Evolutionary conservation across 2,888 invertebrate genomes (phyloP), one percentile per base, ranked within the genome.

Genomic region (Psococerastis gibbosa): DNA sequence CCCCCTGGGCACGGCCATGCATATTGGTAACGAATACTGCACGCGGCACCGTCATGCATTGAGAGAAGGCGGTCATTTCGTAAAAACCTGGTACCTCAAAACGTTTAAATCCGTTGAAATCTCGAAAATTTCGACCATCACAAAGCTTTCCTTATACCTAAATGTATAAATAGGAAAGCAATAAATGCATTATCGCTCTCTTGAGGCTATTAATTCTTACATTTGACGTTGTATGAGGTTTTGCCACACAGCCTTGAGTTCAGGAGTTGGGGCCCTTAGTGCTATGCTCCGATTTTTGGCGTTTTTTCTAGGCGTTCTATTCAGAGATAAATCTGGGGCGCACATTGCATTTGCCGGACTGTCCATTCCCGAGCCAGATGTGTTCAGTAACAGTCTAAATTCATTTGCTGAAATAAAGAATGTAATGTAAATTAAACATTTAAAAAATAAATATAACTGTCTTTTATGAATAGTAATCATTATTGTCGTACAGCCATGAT

Each of bases 231-330:
- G 83, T 18, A 88, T 68, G 45, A 87, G 67, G 61, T 84, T 87
- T 63, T 87, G 85, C 87, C 87, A 88, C 6, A 87, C 84, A 31
- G 87, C 85, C 58, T 88, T 88, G 32, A 85, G 62, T 58, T 87
- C 87, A 46, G 78, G 69, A 1, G 79, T 83, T 1, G 87, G 85
- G 2, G 87, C 84, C 42, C 85, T 66, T 11, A 88, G 61, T 2
- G 80, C 72, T 11, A 87, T 63, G 16, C 80, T 76, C 52, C 78
- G 69, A 52, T 76, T 70, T 43, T 76, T 66, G 0, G 75, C 69
- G 43, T 64, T 66, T 35, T 77, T 77, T 22, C 72, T 72, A 0
- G 79, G 73, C 2, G 71, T 71, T 46, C 70, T 60, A 1, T 66
- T 63, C 31, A 54, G 48, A 32, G 52, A 50, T 5, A 73, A 56